Evolutionary conservation across 2,797 vertebrate species (phyloP).

Genomic region (Tapirus indicus): DNA sequence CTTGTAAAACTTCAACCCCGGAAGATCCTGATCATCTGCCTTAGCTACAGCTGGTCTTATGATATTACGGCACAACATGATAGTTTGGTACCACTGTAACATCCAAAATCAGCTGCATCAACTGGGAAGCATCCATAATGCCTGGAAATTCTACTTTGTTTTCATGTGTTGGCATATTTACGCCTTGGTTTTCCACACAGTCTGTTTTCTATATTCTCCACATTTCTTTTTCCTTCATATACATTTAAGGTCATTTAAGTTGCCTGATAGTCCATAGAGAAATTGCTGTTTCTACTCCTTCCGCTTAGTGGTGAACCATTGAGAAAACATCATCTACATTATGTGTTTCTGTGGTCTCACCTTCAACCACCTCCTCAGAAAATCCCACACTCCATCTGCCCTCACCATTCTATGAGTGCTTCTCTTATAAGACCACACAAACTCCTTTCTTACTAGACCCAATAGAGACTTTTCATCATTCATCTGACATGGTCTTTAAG

Average conservation of each 20-base stretch:
- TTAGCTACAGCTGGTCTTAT: neutral
- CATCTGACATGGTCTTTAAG: neutral
- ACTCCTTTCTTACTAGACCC: slow-evolving; percentile 43
- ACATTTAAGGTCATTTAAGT: neutral
- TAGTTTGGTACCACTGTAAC: neutral
- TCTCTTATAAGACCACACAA: slow-evolving; percentile 62
- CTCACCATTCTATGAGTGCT: slow-evolving; percentile 21
- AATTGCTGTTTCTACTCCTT: neutral
- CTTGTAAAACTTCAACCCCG: neutral
- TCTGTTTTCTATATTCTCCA: neutral
- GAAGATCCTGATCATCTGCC: neutral
- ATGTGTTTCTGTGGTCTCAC: neutral
- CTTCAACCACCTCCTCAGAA: neutral
- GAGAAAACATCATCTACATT: neutral
- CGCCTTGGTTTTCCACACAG: neutral
- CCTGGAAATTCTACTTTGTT: neutral
- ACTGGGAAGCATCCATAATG: neutral
- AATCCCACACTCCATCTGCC: neutral
- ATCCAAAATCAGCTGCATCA: neutral
- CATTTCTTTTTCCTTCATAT: neutral
- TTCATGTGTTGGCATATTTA: neutral
- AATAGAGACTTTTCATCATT: neutral
- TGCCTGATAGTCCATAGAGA: neutral
- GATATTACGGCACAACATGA: neutral
- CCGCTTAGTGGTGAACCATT: neutral